Base-by-base conservation (phyloP, 2,113 vertebrate species). In the Thomomys bottae region DNA sequence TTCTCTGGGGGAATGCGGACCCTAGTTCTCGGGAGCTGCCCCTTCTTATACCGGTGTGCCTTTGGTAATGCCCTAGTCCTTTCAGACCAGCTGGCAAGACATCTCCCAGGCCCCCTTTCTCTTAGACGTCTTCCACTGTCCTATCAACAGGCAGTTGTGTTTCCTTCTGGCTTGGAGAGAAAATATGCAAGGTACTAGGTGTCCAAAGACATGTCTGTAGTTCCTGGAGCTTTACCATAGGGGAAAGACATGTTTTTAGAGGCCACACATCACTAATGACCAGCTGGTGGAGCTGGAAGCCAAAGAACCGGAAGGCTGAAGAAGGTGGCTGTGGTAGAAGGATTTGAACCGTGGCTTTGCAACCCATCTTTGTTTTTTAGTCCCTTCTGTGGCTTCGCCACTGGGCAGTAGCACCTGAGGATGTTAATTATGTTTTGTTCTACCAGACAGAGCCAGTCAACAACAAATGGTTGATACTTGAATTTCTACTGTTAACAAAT, bases 401-500 rank as follows among this genome's bases (percentile, higher is more conserved):
- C 84, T 34, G 6, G 66, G 26, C n/a, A 59, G 15, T 30, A 6
- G 23, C 26, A 21, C 59, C 28, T 7, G 1, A 34, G 36, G 21
- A 7, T 21, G 24, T 10, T 14, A 30, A 12, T 34, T 23, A 23
- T 68, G 42, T 57, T 10, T 57, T 54, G 8, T 14, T 38, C n/a
- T 23, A 0, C 71, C n/a, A 3, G 32, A 75, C 45, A 64, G 30
- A 40, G 36, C 3, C 1, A 26, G 32, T 32, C 45, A 49, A 36
- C 9, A n/a, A 38, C 59, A 21, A 24, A 26, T 38, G 0, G 59
- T 4, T 77, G 79, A 34, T 77, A 24, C 15, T 15, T 28, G 40
- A 54, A 14, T 85, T 68, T 82, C 86, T 86, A 5, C 78, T 38
- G 36, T 88, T 88, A n/a, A 34, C 49, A 42, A 17, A 54, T 87